phyloP scores from a whole-genome alignment of 2,888 invertebrate species.

The Chloromyia formosa region DNA sequence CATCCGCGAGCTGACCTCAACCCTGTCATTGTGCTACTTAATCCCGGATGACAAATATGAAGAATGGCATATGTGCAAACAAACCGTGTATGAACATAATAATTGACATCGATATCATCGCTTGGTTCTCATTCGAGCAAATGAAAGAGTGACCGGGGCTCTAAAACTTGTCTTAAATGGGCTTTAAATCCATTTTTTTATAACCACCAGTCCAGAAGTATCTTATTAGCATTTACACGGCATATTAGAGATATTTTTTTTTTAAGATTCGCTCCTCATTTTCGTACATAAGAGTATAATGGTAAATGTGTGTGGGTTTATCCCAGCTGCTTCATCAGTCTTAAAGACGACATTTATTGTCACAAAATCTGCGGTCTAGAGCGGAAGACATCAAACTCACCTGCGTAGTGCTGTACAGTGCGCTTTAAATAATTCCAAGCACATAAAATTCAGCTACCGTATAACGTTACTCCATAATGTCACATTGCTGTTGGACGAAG shows the following conservation, averaged over 20 bases:
- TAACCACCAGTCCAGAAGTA: neutral
- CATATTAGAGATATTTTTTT: slow-evolving; percentile 43
- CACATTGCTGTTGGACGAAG: neutral
- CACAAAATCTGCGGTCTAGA: slow-evolving; percentile 31
- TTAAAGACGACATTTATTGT: slow-evolving; percentile 38
- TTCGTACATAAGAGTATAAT: neutral
- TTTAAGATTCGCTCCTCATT: slow-evolving; percentile 26
- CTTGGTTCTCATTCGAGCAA: neutral
- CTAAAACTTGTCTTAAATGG: neutral
- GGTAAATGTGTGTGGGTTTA: slow-evolving; percentile 34
- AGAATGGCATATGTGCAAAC: slow-evolving; percentile 40
- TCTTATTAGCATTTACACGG: slow-evolving; percentile 43
- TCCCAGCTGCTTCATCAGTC: slow-evolving; percentile 29
- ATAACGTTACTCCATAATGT: slow-evolving; percentile 31
- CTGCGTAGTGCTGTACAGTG: neutral
- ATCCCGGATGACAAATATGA: slow-evolving; percentile 37
- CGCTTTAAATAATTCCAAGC: slow-evolving; percentile 36
- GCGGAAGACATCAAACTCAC: slow-evolving; percentile 41
- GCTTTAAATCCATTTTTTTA: slow-evolving; percentile 8
- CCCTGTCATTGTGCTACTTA: neutral
- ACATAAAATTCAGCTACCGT: slow-evolving; percentile 42
- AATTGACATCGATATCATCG: slow-evolving; percentile 37
- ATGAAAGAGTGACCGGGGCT: neutral
- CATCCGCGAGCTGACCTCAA: neutral
- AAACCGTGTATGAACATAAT: slow-evolving; percentile 19